Base-by-base conservation (phyloP, 2,113 vertebrate genomes). In the Hemicordylus capensis region DNA sequence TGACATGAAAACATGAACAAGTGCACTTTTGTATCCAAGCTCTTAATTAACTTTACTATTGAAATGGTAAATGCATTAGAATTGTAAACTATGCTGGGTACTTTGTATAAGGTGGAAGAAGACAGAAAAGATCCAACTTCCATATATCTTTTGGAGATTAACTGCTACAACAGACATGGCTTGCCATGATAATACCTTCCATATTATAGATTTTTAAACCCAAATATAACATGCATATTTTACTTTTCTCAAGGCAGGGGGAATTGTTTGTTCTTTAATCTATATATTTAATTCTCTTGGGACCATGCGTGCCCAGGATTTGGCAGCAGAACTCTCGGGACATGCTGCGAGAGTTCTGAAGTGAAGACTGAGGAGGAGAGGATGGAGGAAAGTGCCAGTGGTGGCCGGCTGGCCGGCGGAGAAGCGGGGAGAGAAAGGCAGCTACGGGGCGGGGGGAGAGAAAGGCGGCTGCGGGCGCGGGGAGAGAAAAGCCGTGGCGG, bases 31-130 rank as follows among this genome's bases (percentile, higher is more conserved):
- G 70, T 80, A 80, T 63, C 42, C 42, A 15, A 80, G 76, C 42
- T 85, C 84, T 85, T 85, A 85, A 85, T 85, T 80, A 80, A 85
- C 76, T 80, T 72, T 73, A 39, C 42, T 80, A 67, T 73, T 80
- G 54, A 85, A 85, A 80, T 85, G 66, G 64, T 28, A 31, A 69
- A 61, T 72, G 42, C 37, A 61, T 73, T 85, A 63, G 7, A 72
- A 72, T 37, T 54, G 54, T 73, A 80, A 85, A 85, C 51, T 85
- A 79, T 24, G 22, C 51, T 51, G 42, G 58, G 51, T 78, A 34
- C 31, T 69, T 31, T 59, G 51, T 44, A 26, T 59, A 70, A 59
- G 70, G 28, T 26, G 39, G 54, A 78, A 19, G n/a, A 63, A 72
- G 58, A 9, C 11, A 70, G 19, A 24, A 70, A 67, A 44, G 0